Percentiles rank a stretch among this genome's conserved stretches.
Evolutionary conservation across 2,797 vertebrate genomes (phyloP).

Genomic region (Champsocephalus esox): DNA sequence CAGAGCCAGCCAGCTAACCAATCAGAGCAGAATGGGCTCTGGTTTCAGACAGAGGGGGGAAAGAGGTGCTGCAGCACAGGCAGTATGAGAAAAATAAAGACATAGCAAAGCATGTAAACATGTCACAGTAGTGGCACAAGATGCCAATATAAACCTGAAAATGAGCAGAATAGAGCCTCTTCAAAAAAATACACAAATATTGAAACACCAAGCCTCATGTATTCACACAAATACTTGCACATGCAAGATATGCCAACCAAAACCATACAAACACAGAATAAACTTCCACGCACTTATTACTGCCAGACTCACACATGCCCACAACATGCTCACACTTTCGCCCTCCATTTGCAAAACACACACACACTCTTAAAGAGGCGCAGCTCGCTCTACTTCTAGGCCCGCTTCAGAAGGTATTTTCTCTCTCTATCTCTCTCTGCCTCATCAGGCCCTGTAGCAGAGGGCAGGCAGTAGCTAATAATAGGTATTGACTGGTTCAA

Average conservation of each 20-base stretch:
- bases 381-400: conserved; percentile 66
- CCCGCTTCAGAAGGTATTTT: conserved; percentile 78
- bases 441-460: conserved; percentile 84
- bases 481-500: conserved; percentile 92
- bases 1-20: too few species aligned
- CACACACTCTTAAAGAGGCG: conserved; percentile 39
- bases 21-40: too few species aligned
- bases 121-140: too few species aligned
- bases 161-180: too few species aligned
- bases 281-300: conserved; percentile 28
- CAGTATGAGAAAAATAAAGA: too few species aligned
- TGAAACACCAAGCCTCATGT: conserved; percentile 4
- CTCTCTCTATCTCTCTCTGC: conserved; percentile 75
- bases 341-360: conserved; percentile 56
- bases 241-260: not conserved
- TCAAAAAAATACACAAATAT: not conserved
- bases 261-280: conserved; percentile 30
- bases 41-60: too few species aligned
- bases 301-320: conserved; percentile 51
- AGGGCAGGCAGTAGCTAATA: conserved; percentile 89
- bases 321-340: conserved; percentile 53
- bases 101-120: too few species aligned
- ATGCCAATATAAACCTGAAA: too few species aligned
- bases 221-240: conserved; percentile 8
- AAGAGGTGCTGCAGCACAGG: too few species aligned